phyloP scores from a whole-genome alignment of 2,797 vertebrate genomes.

The Catamblyrhynchus diadema region DNA sequence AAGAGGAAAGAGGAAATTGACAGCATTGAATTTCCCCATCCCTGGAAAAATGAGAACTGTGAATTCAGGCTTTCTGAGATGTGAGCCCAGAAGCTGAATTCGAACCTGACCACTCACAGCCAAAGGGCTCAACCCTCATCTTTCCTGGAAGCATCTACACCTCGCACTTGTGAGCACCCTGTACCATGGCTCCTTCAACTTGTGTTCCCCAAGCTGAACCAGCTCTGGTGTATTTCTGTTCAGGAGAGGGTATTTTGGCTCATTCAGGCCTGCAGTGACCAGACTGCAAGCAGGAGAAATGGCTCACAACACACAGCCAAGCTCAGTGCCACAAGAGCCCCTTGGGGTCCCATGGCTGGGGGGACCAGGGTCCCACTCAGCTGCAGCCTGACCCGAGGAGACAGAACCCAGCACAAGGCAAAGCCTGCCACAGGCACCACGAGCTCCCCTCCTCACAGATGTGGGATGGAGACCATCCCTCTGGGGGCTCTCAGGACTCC shows the following conservation, averaged over 20 bases:
- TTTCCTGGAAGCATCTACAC: neutral
- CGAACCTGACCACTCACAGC: neutral
- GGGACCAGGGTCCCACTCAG: neutral
- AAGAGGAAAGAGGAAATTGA: neutral
- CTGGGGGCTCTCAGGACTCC: rapidly evolving
- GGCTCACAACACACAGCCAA: neutral
- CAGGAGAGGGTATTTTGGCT: neutral
- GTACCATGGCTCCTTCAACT: neutral
- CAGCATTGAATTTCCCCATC: neutral
- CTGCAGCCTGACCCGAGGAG: neutral
- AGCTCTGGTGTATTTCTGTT: neutral
- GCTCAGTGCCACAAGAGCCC: rapidly evolving
- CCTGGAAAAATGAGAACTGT: neutral
- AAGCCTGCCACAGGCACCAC: neutral
- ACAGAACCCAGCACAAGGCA: neutral
- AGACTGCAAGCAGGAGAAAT: neutral
- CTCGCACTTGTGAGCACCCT: rapidly evolving
- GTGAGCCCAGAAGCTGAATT: neutral
- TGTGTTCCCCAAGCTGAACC: neutral
- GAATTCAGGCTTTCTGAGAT: neutral
- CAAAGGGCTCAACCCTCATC: neutral
- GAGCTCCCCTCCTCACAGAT: neutral
- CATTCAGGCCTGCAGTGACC: neutral
- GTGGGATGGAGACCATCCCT: neutral
- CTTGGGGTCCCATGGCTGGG: rapidly evolving